A percentile compares a stretch with the other conserved stretches of the same genome.
Evolutionary conservation across 2,113 vertebrate genomes (phyloP).

Genomic region (Oryzias woworae): DNA sequence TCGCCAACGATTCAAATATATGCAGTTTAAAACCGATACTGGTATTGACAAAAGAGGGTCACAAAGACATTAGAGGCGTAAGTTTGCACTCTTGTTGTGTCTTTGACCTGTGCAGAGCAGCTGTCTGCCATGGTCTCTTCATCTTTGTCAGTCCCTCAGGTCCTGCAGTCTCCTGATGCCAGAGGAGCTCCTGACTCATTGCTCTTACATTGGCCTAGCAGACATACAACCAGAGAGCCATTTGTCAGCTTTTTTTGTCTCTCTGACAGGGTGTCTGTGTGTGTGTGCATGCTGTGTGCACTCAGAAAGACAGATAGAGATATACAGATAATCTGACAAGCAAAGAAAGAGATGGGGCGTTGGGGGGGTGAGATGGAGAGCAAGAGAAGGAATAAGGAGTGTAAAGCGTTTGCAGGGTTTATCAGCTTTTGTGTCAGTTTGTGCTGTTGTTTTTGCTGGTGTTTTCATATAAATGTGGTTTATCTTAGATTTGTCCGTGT

Average conservation of each 20-base stretch:
- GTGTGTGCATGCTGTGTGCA: slow-evolving; percentile 28
- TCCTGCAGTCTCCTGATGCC: slow-evolving; percentile 39
- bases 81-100: slow-evolving; percentile 33
- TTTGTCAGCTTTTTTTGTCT: slow-evolving; percentile 63
- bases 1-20: slow-evolving; percentile 35
- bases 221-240: slow-evolving; percentile 49
- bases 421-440: slow-evolving; percentile 60
- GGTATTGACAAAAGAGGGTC: slow-evolving; percentile 34
- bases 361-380: slow-evolving; percentile 32
- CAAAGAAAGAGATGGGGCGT: slow-evolving; percentile 53
- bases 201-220: slow-evolving; percentile 54
- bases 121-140: slow-evolving; percentile 34
- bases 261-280: slow-evolving; percentile 51
- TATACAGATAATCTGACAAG: slow-evolving; percentile 70
- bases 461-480: slow-evolving; percentile 26
- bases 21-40: slow-evolving; percentile 31
- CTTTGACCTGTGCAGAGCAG: slow-evolving; percentile 39
- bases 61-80: slow-evolving; percentile 20
- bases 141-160: slow-evolving; percentile 47
- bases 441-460: slow-evolving; percentile 39
- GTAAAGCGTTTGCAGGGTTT: slow-evolving; percentile 57
- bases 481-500: slow-evolving; percentile 10
- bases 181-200: slow-evolving; percentile 55
- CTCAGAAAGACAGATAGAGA: slow-evolving; percentile 69
- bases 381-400: slow-evolving; percentile 13